A percentile compares a stretch with the other conserved stretches of the same genome.
Conservation (phyloP, 2,113 vertebrate genomes). For the Notiomystis cincta region DNA sequence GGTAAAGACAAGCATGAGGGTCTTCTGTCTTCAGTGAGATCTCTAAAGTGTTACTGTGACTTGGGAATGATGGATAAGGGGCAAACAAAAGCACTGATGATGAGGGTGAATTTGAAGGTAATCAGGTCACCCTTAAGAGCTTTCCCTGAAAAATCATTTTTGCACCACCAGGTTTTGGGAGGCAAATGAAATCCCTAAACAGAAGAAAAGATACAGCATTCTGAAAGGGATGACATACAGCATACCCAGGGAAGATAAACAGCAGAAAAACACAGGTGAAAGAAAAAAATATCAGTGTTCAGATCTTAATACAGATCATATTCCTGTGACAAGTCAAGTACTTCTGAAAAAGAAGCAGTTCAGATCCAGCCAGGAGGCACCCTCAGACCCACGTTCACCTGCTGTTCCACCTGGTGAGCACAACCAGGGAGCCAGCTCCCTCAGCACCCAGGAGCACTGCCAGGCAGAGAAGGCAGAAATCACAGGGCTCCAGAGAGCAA, state of each 20-base stretch:
- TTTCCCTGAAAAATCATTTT: background rate
- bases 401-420: background rate
- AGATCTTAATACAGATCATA: background rate
- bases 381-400: accelerated
- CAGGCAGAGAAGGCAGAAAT: background rate
- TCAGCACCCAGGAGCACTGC: background rate
- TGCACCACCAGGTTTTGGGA: background rate
- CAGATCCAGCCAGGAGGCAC: background rate
- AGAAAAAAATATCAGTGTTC: background rate
- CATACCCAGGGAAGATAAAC: background rate
- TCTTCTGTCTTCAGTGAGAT: background rate
- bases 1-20: background rate
- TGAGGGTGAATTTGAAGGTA: background rate
- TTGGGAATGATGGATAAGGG: accelerated
- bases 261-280: background rate
- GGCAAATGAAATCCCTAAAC: background rate
- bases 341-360: background rate
- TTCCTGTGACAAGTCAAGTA: background rate
- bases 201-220: background rate
- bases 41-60: background rate
- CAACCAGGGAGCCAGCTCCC: background rate
- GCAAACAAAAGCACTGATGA: background rate
- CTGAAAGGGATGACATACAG: background rate
- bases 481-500: background rate
- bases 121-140: background rate